phyloP scores from a whole-genome alignment of 2,888 invertebrate genomes.

The Ectemnius cavifrons region DNA sequence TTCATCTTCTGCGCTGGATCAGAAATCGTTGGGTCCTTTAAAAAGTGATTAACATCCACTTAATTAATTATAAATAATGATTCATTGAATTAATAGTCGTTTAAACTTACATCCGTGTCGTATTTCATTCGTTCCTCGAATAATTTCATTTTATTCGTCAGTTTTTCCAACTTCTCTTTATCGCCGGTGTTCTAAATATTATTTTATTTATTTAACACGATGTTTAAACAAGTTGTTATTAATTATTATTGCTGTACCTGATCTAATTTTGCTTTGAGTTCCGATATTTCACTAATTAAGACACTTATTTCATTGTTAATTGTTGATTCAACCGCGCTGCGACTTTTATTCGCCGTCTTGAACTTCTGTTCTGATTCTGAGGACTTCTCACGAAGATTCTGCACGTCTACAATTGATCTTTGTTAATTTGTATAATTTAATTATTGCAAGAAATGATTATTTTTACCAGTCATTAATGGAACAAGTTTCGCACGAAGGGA shows the following conservation, averaged over 20 bases:
- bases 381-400: conserved; percentile 83
- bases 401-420: conserved; percentile 75
- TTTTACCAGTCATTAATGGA: conserved; percentile 65
- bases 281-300: conserved; percentile 60
- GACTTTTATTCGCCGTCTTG: conserved; percentile 80
- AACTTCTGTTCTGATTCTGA: conserved; percentile 84
- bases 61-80: background rate
- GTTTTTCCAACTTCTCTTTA: conserved; percentile 50
- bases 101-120: conserved; percentile 60
- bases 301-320: conserved; percentile 81
- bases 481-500: conserved; percentile 59
- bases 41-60: background rate
- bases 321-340: conserved; percentile 80
- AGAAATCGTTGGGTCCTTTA: background rate
- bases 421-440: background rate
- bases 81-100: background rate
- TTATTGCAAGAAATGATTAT: background rate
- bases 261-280: conserved; percentile 78
- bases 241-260: conserved; percentile 75
- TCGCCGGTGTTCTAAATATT: conserved; percentile 56
- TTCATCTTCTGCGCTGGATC: conserved; percentile 54
- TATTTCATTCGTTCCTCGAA: conserved; percentile 65
- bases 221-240: background rate
- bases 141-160: conserved; percentile 60
- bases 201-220: background rate